Conservation (phyloP, 2,113 vertebrate genomes). For the Forbesichthys papilliferus region DNA sequence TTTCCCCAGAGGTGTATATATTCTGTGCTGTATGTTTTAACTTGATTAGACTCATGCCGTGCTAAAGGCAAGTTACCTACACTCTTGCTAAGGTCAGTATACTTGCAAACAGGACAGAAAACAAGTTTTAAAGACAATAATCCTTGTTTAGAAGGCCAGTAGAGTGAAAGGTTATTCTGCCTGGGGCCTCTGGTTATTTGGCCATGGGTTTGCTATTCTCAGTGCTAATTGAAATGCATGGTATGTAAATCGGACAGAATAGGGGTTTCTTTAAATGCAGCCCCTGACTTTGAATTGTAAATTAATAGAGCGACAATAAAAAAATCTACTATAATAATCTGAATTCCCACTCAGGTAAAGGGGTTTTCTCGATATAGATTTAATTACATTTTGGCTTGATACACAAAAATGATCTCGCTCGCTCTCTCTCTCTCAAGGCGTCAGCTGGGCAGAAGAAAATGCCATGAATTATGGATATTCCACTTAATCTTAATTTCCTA, state of each 20-base stretch:
- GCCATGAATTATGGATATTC: slow-evolving; percentile 60
- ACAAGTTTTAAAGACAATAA: no score
- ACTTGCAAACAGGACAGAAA: neutral
- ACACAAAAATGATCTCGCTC: neutral
- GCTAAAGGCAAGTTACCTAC: neutral
- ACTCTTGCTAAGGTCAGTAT: neutral
- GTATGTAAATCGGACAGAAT: neutral
- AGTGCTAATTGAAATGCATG: slow-evolving; percentile 40
- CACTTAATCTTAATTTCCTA: slow-evolving; percentile 52
- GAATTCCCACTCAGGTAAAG: slow-evolving; percentile 34
- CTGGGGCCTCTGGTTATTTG: neutral
- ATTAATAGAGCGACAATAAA: slow-evolving; percentile 56
- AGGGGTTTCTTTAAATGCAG: slow-evolving; percentile 16
- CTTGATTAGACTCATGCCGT: no score
- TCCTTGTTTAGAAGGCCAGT: no score
- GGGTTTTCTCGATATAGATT: slow-evolving; percentile 38
- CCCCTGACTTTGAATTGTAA: slow-evolving; percentile 44
- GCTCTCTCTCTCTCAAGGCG: slow-evolving; percentile 17
- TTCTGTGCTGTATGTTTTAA: no score
- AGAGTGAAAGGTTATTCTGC: neutral
- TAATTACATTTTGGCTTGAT: slow-evolving; percentile 52
- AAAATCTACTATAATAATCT: slow-evolving; percentile 47
- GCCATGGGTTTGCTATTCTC: neutral
- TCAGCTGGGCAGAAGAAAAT: slow-evolving; percentile 9
- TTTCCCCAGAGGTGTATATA: no score